Evolutionary conservation across 2,797 vertebrate species (phyloP).

Genomic region (Eulemur rubriventer): DNA sequence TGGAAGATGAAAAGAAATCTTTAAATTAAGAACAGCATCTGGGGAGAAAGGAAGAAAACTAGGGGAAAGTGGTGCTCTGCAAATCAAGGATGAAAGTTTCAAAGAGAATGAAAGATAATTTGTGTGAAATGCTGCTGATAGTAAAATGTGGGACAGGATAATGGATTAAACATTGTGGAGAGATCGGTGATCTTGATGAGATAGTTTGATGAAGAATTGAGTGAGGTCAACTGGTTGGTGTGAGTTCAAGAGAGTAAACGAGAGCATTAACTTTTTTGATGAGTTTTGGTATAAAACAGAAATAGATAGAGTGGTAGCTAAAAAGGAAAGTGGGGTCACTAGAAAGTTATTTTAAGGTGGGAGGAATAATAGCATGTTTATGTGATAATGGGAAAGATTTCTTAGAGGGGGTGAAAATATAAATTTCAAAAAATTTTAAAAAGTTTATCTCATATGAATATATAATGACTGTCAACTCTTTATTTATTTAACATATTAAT

Average conservation of each 20-base stretch:
- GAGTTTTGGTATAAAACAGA: background rate
- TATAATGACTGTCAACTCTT: background rate
- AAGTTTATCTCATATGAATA: background rate
- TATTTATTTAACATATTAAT: background rate
- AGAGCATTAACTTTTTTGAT: background rate
- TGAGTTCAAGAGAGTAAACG: background rate
- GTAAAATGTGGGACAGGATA: background rate
- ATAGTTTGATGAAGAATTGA: background rate
- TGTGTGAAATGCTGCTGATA: background rate
- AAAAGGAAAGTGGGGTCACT: background rate
- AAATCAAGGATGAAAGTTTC: background rate
- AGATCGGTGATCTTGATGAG: background rate
- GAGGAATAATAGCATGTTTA: background rate
- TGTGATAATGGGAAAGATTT: background rate
- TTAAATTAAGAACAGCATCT: background rate
- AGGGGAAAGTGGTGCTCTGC: background rate
- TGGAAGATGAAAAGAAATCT: background rate
- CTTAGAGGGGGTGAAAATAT: background rate
- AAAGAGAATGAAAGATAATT: background rate
- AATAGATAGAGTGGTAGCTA: background rate
- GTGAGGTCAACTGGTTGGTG: background rate
- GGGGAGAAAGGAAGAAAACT: background rate
- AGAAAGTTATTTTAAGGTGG: background rate
- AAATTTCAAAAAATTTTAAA: background rate
- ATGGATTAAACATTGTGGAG: background rate